A percentile compares a stretch with the other conserved stretches of the same genome.
Conservation (phyloP, 2,113 vertebrate genomes). For the Periophthalmus modestus region DNA sequence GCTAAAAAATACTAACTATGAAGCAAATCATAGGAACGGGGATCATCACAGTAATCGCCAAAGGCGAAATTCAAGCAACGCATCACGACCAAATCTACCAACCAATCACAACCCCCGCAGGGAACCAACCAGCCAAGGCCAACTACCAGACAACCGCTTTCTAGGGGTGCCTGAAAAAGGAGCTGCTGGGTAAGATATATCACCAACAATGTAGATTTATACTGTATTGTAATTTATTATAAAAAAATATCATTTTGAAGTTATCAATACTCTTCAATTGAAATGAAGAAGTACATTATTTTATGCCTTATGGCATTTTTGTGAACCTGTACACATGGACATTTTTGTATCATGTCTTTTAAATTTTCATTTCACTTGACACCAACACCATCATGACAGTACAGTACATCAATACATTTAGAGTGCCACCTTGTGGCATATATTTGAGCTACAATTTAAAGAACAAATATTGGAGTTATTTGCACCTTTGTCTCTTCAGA, state of each 20-base stretch:
- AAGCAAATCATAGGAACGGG: conserved; percentile 71
- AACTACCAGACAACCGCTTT: conserved; percentile 87
- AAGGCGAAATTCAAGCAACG: conserved; percentile 71
- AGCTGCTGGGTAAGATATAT: conserved; percentile 89
- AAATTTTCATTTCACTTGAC: neutral
- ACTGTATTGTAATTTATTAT: neutral
- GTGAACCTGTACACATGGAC: no score
- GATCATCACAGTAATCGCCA: conserved; percentile 71
- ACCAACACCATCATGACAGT: neutral
- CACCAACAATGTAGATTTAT: neutral
- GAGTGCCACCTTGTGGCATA: conserved; percentile 59
- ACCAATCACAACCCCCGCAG: conserved; percentile 70
- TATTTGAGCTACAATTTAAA: conserved; percentile 19
- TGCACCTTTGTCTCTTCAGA: conserved; percentile 62
- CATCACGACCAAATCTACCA: conserved; percentile 82
- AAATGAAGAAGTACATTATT: neutral
- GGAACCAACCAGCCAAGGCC: conserved; percentile 76
- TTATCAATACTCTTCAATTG: neutral
- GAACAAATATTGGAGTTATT: conserved; percentile 4
- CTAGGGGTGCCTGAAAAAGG: conserved; percentile 94
- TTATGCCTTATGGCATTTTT: no score
- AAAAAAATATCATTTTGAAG: neutral
- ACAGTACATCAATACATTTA: conserved; percentile 22
- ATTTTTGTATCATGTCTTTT: neutral
- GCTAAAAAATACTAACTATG: conserved; percentile 73